phyloP scores from a whole-genome alignment of 2,888 invertebrate species.

The Aporophyla lueneburgensis region DNA sequence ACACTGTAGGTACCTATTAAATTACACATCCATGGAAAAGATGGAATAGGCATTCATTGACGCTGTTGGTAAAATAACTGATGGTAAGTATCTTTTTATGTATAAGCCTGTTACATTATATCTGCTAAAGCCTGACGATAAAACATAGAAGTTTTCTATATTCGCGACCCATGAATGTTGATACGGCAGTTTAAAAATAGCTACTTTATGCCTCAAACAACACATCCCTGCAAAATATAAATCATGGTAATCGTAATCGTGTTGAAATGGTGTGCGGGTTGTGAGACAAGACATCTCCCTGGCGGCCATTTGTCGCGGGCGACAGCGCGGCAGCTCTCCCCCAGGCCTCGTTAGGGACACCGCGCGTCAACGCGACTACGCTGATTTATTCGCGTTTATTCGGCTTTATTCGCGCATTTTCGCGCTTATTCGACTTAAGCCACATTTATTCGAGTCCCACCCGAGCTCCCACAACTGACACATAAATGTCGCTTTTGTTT shows the following conservation, averaged over 20 bases:
- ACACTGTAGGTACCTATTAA: no score
- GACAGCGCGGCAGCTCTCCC: conserved; percentile 76
- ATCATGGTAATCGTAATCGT: conserved; percentile 61
- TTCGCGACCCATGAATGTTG: background rate
- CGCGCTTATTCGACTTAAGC: conserved; percentile 56
- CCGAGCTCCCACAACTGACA: conserved; percentile 84
- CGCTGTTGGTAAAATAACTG: background rate
- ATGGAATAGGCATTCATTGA: no score
- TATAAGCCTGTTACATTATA: background rate
- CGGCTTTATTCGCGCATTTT: conserved; percentile 45
- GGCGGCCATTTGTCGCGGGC: conserved; percentile 85
- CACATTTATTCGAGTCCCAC: conserved; percentile 69
- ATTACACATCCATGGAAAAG: no score
- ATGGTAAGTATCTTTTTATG: background rate
- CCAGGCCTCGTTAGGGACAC: conserved; percentile 82
- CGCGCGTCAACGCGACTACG: conserved; percentile 76
- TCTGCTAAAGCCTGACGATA: background rate
- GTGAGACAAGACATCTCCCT: conserved; percentile 75
- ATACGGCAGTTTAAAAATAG: no score
- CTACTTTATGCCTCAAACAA: background rate
- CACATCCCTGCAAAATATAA: conserved; percentile 12
- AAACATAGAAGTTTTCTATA: background rate
- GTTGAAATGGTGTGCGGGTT: conserved; percentile 61
- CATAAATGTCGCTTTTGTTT: conserved; percentile 90
- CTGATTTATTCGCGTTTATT: conserved; percentile 83